A percentile compares a stretch with the other conserved stretches of the same genome.
Conservation (phyloP, 2,113 vertebrate genomes). For the Grus americana region DNA sequence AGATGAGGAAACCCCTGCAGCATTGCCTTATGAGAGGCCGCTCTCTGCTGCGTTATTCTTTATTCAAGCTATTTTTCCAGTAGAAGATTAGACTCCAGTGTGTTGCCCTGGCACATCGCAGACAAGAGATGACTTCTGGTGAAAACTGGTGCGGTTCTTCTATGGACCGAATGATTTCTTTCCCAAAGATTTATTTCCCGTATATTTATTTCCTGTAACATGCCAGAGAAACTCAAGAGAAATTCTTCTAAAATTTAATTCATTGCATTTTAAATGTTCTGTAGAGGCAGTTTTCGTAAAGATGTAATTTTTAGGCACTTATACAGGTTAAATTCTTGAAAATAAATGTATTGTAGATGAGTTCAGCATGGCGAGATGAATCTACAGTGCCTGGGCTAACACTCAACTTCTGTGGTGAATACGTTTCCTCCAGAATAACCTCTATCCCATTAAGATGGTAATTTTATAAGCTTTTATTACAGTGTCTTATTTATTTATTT, state of each 20-base stretch:
- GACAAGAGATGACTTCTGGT: not conserved
- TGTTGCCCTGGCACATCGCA: not conserved
- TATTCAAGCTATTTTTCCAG: not conserved
- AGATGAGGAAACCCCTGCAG: not conserved
- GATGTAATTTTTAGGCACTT: not conserved
- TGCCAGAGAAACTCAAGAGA: not conserved
- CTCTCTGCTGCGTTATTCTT: not conserved
- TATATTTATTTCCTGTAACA: not conserved
- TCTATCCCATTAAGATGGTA: not conserved
- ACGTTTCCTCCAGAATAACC: not conserved
- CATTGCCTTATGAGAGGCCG: not conserved
- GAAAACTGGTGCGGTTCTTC: not conserved
- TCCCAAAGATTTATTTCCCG: not conserved
- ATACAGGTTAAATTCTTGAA: not conserved
- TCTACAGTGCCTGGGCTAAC: not conserved
- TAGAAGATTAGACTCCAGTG: rapidly evolving
- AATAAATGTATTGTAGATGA: not conserved
- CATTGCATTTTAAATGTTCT: not conserved
- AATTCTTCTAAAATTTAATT: not conserved
- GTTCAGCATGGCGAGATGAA: not conserved
- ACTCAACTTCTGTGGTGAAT: not conserved
- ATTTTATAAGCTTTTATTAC: not conserved
- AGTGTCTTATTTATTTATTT: not conserved
- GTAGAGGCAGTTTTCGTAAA: not conserved
- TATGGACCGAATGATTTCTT: not conserved